Evolutionary conservation across 2,113 vertebrate genomes (phyloP), one percentile per base, ranked within the genome.

Genomic region (Tapirus terrestris): DNA sequence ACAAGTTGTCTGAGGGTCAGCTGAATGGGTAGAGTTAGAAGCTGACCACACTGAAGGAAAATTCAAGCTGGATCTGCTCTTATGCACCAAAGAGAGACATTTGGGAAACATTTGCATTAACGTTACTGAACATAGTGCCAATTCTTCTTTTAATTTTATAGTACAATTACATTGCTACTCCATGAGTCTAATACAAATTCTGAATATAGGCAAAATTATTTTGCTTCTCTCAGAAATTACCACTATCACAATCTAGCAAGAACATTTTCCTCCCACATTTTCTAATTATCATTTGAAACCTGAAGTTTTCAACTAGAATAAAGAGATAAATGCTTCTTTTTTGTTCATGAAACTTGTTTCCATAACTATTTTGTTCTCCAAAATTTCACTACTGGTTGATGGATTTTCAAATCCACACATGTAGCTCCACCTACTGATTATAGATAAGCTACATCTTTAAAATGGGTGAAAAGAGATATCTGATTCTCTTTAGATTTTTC

Each of bases 271-370:
- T 70, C 60, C n/a, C 53, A 75, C 9, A 29, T 56, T 67, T 91
- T 81, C 33, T 81, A 93, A 82, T 86, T 94, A 84, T 82, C 60
- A 84, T 87, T 84, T 92, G 11, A 94, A 94, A 91, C 7, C 13
- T 90, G 65, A 87, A 94, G 18, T 85, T 95, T 75, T 80, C 39
- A 76, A 11, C 16, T 90, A 82, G 36, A 97, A 72, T 79, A 56
- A 89, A 95, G 87, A 56, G 27, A 76, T 45, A 83, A 89, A 56
- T 61, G 3, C 14, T 60, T 87, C 8, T 72, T 90, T 95, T 92
- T 60, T 48, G 3, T 23, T 94, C 70, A 61, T 80, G 29, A 76
- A 87, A 81, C 1, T 91, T 93, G 21, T 80, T 97, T 94, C 48
- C 87, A 11, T 72, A 84, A 76, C 16, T 73, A 85, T 68, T 39